Evolutionary conservation across 2,888 invertebrate species (phyloP).

Genomic region (Petrolisthes manimaculis): DNA sequence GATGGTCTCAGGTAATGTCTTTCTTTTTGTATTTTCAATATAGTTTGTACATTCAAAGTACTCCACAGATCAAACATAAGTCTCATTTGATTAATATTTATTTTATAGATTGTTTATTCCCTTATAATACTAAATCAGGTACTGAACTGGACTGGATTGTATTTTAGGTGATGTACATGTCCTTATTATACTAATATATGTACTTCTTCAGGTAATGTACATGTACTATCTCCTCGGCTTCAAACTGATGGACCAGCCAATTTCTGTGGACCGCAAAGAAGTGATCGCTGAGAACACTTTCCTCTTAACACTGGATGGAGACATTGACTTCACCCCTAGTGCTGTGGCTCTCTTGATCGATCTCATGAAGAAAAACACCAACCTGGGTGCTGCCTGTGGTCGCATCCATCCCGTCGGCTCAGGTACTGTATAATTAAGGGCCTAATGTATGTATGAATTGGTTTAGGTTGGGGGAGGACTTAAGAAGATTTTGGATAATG

Average conservation of each 20-base stretch:
- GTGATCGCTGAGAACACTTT: slow-evolving; percentile 96
- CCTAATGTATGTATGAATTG: too few relatives aligned
- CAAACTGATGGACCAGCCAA: slow-evolving; percentile 92
- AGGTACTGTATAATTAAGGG: slow-evolving; percentile 38
- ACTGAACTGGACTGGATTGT: too few relatives aligned
- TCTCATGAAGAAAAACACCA: slow-evolving; percentile 97
- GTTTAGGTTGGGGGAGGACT: too few relatives aligned
- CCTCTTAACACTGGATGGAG: slow-evolving; percentile 94
- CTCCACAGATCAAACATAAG: too few relatives aligned
- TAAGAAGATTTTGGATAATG: too few relatives aligned
- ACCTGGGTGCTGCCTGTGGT: slow-evolving; percentile 97
- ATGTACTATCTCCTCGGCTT: slow-evolving; percentile 99
- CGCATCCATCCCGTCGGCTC: slow-evolving; percentile 97
- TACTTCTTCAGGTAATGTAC: slow-evolving; percentile 89
- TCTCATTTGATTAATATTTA: too few relatives aligned
- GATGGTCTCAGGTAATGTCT: slow-evolving; percentile 88
- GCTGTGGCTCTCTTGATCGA: slow-evolving; percentile 94
- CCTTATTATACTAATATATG: background rate
- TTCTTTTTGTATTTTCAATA: background rate
- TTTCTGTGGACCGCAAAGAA: slow-evolving; percentile 92
- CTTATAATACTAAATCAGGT: too few relatives aligned
- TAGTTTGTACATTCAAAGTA: background rate
- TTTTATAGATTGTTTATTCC: background rate
- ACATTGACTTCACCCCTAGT: slow-evolving; percentile 96
- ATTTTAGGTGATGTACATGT: background rate